Evolutionary conservation across 2,888 invertebrate genomes (phyloP), one percentile per base, ranked within the genome.

Genomic region (Gymnoscelis rufifasciata): DNA sequence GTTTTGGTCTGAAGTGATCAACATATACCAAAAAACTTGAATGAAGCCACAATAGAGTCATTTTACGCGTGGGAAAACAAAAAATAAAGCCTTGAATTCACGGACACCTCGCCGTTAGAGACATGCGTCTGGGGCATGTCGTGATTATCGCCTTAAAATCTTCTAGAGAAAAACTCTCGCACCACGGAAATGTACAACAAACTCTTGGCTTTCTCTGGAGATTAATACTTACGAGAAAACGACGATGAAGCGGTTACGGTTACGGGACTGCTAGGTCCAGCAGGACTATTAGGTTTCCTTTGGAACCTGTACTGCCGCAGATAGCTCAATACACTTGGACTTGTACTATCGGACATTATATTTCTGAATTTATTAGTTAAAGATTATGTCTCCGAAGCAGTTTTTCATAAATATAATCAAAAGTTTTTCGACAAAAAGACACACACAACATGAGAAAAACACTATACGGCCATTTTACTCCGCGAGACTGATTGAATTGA

Each of bases 291-390:
- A 38, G 84, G 83, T 81, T 91, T 92, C 74, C 90, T 92, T 73
- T 92, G 92, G 75, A 92, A 92, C 66, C 93, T 90, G 71, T 92
- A 93, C 70, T 90, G 92, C 64, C 92, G 88, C 59, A 93, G 83
- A 77, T 91, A 90, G 74, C 90, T 91, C 68, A 92, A 78, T 61
- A 90, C 81, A 71, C 88, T 91, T 38, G 91, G 90, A 66, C 90
- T 91, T 61, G 78, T 79, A 61, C 77, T 76, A 63, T 87, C 81
- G 56, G 87, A 83, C 88, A 88, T 88, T 57, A 68, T 78, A 54
- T 57, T 57, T 63, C 55, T 53, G 58, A 59, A 55, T 57, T 45
- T 57, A 50, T 38, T 54, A 60, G 55, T 63, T 52, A 54, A 37
- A 41, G 37, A 28, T 26, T 27, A 23, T n/a, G 7, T 38, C 26